Percentiles rank a stretch among this genome's conserved stretches.
phyloP scores from a whole-genome alignment of 2,888 invertebrate genomes.

The Cryptus viduatorius region DNA sequence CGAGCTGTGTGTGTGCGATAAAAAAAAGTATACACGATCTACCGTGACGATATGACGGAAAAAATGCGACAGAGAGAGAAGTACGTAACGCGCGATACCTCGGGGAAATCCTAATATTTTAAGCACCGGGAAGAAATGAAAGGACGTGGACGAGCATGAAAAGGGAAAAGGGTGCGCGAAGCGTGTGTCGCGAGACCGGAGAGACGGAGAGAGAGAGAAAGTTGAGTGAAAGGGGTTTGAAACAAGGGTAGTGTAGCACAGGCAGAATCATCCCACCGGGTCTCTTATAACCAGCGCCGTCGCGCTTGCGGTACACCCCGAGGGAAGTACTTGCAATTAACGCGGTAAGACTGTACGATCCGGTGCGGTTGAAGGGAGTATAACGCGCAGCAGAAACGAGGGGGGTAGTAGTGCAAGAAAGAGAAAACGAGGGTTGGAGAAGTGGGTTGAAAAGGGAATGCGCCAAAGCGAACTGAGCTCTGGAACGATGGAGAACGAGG shows the following conservation, averaged over 20 bases:
- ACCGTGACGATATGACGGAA: slow-evolving; percentile 49
- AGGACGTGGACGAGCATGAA: slow-evolving; percentile 76
- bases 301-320: slow-evolving; percentile 76
- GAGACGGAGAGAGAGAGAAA: slow-evolving; percentile 25
- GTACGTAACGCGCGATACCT: slow-evolving; percentile 67
- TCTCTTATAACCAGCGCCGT: slow-evolving; percentile 60
- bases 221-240: slow-evolving; percentile 21
- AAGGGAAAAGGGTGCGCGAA: slow-evolving; percentile 75
- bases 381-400: slow-evolving; percentile 51
- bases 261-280: slow-evolving; percentile 58
- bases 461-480: slow-evolving; percentile 38
- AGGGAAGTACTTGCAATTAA: slow-evolving; percentile 82
- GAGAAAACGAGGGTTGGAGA: background rate
- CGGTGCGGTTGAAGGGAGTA: slow-evolving; percentile 69
- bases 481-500: slow-evolving; percentile 64
- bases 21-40: slow-evolving; percentile 35
- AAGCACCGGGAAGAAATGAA: slow-evolving; percentile 77
- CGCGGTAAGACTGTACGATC: slow-evolving; percentile 77
- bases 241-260: slow-evolving; percentile 35
- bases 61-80: slow-evolving; percentile 43
- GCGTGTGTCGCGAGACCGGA: slow-evolving; percentile 69
- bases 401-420: slow-evolving; percentile 39
- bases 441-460: background rate
- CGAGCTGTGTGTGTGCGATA: slow-evolving; percentile 6
- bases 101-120: slow-evolving; percentile 79